Conservation (phyloP, 2,888 invertebrate genomes). For the Dasypogon diadema region DNA sequence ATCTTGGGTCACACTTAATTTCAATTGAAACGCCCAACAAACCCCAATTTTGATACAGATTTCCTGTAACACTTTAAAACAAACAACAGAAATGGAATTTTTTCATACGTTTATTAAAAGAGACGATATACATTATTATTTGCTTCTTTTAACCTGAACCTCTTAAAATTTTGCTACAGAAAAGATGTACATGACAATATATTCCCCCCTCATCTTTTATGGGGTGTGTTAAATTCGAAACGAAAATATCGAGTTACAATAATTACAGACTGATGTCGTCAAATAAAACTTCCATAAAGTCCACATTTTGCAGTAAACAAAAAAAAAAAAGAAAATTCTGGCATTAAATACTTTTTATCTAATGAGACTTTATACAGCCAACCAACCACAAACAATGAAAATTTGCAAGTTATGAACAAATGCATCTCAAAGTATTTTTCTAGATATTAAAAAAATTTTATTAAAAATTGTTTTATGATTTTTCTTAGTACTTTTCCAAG, state of each 20-base stretch:
- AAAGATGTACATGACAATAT: conserved; percentile 22
- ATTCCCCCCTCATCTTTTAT: conserved; percentile 2
- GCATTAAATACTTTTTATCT: not conserved
- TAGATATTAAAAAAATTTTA: conserved; percentile 14
- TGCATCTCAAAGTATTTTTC: conserved; percentile 16
- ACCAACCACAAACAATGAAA: conserved; percentile 1
- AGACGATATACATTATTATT: conserved; percentile 55
- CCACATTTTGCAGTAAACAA: too few relatives aligned
- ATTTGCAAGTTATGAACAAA: conserved; percentile 26
- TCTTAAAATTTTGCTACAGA: conserved; percentile 45
- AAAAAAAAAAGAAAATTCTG: conserved; percentile 8
- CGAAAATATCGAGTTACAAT: conserved; percentile 19
- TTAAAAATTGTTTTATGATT: conserved; percentile 17
- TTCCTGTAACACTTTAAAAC: too few relatives aligned
- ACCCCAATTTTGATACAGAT: too few relatives aligned
- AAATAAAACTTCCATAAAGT: too few relatives aligned
- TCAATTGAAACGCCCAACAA: too few relatives aligned
- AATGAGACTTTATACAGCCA: conserved; percentile 28
- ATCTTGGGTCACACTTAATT: too few relatives aligned
- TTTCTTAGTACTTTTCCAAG: not conserved
- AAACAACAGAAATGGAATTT: not conserved
- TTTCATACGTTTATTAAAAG: conserved; percentile 55
- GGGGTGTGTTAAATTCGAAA: conserved; percentile 11
- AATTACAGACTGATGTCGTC: not conserved
- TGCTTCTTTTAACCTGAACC: conserved; percentile 47